Evolutionary conservation across 2,888 invertebrate species (phyloP).

Genomic region (Drosophila rubida): DNA sequence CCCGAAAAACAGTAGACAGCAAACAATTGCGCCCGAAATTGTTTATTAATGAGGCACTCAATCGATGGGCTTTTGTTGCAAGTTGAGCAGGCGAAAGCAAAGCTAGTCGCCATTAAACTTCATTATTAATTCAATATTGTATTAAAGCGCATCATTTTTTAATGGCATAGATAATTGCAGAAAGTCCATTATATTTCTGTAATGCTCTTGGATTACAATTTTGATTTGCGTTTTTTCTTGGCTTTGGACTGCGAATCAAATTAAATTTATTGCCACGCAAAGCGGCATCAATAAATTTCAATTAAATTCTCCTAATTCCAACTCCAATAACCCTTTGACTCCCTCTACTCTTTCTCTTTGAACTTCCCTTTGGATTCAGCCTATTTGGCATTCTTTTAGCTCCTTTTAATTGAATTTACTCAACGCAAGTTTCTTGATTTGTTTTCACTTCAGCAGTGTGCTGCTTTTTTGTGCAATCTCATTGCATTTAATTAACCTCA

Average conservation of each 20-base stretch:
- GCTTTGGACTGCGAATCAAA: too few species aligned
- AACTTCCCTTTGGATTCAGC: neutral
- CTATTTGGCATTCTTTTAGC: conserved; percentile 13
- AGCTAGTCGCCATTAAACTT: neutral
- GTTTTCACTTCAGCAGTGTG: conserved; percentile 1
- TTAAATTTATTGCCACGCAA: conserved; percentile 15
- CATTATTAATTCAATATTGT: neutral
- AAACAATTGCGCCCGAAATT: neutral
- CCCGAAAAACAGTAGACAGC: neutral
- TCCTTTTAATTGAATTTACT: conserved; percentile 36
- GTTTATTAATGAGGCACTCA: neutral
- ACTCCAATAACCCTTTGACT: neutral
- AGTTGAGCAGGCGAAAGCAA: neutral
- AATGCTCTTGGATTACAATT: neutral
- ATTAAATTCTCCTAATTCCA: conserved; percentile 14
- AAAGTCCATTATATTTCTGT: neutral
- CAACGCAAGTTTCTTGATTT: conserved; percentile 6
- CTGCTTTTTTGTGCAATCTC: conserved; percentile 14
- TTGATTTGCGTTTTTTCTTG: neutral
- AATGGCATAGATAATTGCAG: neutral
- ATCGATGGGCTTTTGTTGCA: neutral
- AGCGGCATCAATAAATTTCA: conserved; percentile 35
- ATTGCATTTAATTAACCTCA: conserved; percentile 47
- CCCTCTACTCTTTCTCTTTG: neutral
- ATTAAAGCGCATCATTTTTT: neutral